Evolutionary conservation across 1,140 invertebrate species (phyloP).

Genomic region (Listronotus bonariensis): DNA sequence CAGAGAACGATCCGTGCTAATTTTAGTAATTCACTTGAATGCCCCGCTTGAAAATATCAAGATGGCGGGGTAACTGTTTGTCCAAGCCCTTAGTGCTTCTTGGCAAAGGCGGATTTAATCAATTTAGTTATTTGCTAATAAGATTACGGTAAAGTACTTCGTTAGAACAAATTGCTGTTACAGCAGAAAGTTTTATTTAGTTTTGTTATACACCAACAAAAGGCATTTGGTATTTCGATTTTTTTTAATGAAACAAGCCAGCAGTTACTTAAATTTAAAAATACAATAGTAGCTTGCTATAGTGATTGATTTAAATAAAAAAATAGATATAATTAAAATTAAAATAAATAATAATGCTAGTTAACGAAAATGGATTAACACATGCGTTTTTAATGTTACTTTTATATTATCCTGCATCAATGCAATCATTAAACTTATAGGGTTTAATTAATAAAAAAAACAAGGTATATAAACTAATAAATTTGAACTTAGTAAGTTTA

Average conservation of each 20-base stretch:
- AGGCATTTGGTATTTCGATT: slow-evolving; percentile 17
- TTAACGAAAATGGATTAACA: too few species aligned
- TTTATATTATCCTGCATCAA: too few species aligned
- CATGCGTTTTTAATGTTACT: too few species aligned
- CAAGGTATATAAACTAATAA: too few species aligned
- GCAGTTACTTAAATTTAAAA: not conserved
- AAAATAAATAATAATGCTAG: too few species aligned
- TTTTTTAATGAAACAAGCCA: too few species aligned
- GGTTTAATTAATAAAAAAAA: too few species aligned
- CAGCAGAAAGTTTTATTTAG: slow-evolving; percentile 32
- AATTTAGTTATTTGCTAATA: slow-evolving; percentile 37
- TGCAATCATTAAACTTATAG: too few species aligned
- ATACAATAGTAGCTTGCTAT: too few species aligned
- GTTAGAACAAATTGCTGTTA: slow-evolving; percentile 33
- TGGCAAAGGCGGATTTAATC: slow-evolving; percentile 32
- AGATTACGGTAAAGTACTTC: slow-evolving; percentile 35
- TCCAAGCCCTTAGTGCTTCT: slow-evolving; percentile 26
- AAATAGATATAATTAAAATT: too few species aligned
- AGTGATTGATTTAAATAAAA: too few species aligned
- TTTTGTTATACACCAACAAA: slow-evolving; percentile 19
- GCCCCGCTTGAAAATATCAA: slow-evolving; percentile 22
- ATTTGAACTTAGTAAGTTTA: too few species aligned
- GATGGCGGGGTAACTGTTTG: slow-evolving; percentile 30
- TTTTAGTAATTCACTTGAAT: slow-evolving; percentile 26
- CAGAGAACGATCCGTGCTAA: slow-evolving; percentile 15